Evolutionary conservation across 2,888 invertebrate species (phyloP).

Genomic region (Ryuthela nishihirai): DNA sequence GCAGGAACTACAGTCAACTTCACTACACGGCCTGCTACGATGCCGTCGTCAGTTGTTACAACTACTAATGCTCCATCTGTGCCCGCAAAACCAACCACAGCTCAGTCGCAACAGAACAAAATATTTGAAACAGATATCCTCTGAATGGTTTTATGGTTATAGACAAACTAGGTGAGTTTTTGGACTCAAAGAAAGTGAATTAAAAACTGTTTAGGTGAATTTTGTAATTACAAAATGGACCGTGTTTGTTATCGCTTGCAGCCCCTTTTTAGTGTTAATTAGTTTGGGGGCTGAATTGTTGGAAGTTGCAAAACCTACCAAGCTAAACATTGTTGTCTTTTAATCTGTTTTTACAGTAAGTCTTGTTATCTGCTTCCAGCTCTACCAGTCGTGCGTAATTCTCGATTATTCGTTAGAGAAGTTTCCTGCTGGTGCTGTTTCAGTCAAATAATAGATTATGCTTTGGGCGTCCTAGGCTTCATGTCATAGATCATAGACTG

Average conservation of each 20-base stretch:
- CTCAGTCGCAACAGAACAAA: conserved; percentile 39
- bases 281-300: no score
- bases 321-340: conserved; percentile 36
- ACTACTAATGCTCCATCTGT: conserved; percentile 22
- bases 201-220: no score
- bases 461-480: no score
- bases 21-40: conserved; percentile 19
- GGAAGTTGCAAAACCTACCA: no score
- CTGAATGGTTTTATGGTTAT: no score
- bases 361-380: conserved; percentile 24
- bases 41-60: conserved; percentile 3
- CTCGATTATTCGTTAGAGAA: conserved; percentile 22
- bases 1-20: conserved; percentile 48
- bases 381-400: conserved; percentile 18
- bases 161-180: background rate
- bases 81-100: conserved; percentile 21
- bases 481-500: no score
- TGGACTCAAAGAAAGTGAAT: no score
- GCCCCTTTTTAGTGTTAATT: no score
- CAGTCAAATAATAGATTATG: conserved; percentile 4
- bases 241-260: no score
- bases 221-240: no score
- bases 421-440: conserved; percentile 32
- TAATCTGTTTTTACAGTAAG: conserved; percentile 30
- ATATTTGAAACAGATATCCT: conserved; percentile 89